Percentiles rank a stretch among this genome's conserved stretches.
Conservation (phyloP, 2,113 vertebrate genomes). For the Chloropsis hardwickii region DNA sequence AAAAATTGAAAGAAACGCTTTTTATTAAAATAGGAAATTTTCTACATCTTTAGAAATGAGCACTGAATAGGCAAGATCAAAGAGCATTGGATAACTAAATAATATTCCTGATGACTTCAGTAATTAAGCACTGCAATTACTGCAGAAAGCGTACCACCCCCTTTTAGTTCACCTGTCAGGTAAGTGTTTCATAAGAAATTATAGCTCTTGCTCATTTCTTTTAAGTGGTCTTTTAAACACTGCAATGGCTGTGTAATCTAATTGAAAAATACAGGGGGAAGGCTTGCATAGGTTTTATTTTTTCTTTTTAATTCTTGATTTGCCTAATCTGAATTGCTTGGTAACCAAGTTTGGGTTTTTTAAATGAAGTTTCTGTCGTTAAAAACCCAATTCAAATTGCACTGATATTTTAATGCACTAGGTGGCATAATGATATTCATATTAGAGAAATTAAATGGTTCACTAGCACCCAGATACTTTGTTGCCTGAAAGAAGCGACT, state of each 20-base stretch:
- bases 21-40: not conserved
- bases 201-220: not conserved
- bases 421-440: constrained; percentile 20
- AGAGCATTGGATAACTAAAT: not conserved
- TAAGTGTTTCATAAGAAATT: not conserved
- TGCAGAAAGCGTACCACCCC: not conserved
- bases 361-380: not conserved
- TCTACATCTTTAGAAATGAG: not conserved
- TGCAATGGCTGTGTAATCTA: not conserved
- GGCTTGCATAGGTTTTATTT: accelerated
- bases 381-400: not conserved
- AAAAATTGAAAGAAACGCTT: not conserved
- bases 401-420: constrained; percentile 20
- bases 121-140: not conserved
- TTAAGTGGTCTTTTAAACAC: not conserved
- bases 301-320: not conserved
- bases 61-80: not conserved
- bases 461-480: not conserved
- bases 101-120: not conserved
- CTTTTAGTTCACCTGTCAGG: not conserved
- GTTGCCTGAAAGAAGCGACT: not conserved
- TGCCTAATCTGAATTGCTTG: not conserved
- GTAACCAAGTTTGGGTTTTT: not conserved
- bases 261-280: not conserved
- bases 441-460: not conserved